Evolutionary conservation across 2,113 vertebrate species (phyloP).

Genomic region (Neolamprologus sp.): DNA sequence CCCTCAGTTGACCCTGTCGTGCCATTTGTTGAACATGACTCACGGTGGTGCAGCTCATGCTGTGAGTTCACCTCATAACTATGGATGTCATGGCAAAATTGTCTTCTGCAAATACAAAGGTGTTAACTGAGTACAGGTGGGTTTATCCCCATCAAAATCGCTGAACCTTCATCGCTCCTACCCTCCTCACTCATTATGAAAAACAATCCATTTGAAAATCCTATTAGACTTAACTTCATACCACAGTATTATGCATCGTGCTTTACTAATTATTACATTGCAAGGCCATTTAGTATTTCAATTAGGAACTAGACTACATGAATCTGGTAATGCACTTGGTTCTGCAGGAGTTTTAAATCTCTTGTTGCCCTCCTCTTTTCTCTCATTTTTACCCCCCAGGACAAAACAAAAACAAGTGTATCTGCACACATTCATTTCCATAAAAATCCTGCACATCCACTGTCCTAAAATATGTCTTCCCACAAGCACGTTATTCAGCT

Average conservation of each 20-base stretch:
- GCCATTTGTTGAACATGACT: not conserved
- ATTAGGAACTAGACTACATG: not conserved
- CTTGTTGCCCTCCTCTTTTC: not conserved
- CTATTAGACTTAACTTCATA: not conserved
- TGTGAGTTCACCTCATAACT: not conserved
- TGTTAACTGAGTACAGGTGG: not conserved
- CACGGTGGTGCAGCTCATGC: not conserved
- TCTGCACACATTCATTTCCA: conserved; percentile 12
- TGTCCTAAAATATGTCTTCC: not conserved
- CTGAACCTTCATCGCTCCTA: not conserved
- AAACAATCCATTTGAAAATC: not conserved
- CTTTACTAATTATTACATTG: not conserved
- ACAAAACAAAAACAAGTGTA: conserved; percentile 35
- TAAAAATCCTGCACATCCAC: conserved; percentile 1
- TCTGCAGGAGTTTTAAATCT: not conserved
- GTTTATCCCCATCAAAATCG: not conserved
- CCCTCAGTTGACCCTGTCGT: not conserved
- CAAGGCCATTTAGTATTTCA: conserved; percentile 6
- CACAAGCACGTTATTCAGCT: conserved; percentile 1
- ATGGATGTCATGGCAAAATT: not conserved
- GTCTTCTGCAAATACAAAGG: not conserved
- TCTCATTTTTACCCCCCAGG: not conserved
- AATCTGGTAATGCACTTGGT: not conserved
- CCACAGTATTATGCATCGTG: not conserved
- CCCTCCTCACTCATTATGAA: not conserved